Conservation (phyloP, 92 coral and sea anemone species). For the Phenganax subtilis region DNA sequence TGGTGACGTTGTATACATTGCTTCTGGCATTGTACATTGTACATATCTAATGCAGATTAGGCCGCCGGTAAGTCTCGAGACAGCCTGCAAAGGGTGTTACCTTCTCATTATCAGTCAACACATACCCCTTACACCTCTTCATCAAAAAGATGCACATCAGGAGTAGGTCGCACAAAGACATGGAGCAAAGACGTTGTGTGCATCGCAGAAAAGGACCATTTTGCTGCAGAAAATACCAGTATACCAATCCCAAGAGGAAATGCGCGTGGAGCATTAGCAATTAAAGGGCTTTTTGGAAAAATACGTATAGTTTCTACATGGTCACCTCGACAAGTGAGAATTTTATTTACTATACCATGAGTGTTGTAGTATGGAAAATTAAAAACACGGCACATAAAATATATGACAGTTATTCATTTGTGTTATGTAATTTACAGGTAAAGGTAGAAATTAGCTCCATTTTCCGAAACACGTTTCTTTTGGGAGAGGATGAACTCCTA, state of each 20-base stretch:
- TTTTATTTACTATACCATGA: not conserved
- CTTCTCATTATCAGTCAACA: constrained; percentile 10
- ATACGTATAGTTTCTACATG: not conserved
- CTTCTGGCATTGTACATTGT: not conserved
- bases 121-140: not conserved
- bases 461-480: not conserved
- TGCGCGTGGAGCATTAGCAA: not conserved
- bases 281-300: not conserved
- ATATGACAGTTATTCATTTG: no score
- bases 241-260: constrained; percentile 7
- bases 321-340: constrained; percentile 3
- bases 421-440: not conserved
- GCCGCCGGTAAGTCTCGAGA: not conserved
- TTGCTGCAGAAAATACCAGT: not conserved
- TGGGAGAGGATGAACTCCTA: not conserved
- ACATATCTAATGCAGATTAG: not conserved
- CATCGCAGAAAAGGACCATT: constrained; percentile 8
- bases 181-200: constrained; percentile 19
- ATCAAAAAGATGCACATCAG: constrained; percentile 1
- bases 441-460: not conserved
- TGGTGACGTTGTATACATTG: no score
- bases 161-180: constrained; percentile 10
- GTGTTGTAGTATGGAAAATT: no score
- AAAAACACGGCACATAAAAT: no score
- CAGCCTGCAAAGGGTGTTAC: not conserved